Conservation (phyloP, 2,888 invertebrate species). For the Choreutis nemorana region DNA sequence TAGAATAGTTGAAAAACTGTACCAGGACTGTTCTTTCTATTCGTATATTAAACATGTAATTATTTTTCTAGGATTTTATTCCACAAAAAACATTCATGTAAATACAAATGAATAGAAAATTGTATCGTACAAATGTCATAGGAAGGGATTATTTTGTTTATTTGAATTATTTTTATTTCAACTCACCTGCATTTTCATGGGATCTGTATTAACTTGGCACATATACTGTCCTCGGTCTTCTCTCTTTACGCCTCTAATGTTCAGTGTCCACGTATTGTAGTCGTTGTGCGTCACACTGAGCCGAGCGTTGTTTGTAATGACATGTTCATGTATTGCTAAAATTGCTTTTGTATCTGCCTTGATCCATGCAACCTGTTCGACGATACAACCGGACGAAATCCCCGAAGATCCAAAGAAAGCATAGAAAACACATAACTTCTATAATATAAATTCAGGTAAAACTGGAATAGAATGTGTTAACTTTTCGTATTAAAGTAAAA, state of each 20-base stretch:
- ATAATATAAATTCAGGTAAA: too few species aligned
- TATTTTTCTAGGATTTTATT: too few species aligned
- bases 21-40: too few species aligned
- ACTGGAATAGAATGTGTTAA: too few species aligned
- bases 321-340: constrained; percentile 91
- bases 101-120: too few species aligned
- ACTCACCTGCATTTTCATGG: constrained; percentile 92
- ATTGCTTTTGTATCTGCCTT: constrained; percentile 94
- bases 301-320: constrained; percentile 91
- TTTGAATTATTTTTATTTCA: too few species aligned
- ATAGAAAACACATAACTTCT: constrained; percentile 16
- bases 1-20: too few species aligned
- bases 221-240: constrained; percentile 91
- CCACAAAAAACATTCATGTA: too few species aligned
- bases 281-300: constrained; percentile 91
- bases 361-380: constrained; percentile 88
- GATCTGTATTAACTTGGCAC: constrained; percentile 95
- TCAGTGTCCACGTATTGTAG: constrained; percentile 92
- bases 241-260: constrained; percentile 83
- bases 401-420: constrained; percentile 12
- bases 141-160: too few species aligned
- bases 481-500: constrained; percentile 21
- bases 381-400: constrained; percentile 4
- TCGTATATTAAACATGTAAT: too few species aligned
- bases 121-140: too few species aligned